A percentile compares a stretch with the other conserved stretches of the same genome.
phyloP scores from a whole-genome alignment of 2,888 invertebrate species.

The Apotomis capreana region DNA sequence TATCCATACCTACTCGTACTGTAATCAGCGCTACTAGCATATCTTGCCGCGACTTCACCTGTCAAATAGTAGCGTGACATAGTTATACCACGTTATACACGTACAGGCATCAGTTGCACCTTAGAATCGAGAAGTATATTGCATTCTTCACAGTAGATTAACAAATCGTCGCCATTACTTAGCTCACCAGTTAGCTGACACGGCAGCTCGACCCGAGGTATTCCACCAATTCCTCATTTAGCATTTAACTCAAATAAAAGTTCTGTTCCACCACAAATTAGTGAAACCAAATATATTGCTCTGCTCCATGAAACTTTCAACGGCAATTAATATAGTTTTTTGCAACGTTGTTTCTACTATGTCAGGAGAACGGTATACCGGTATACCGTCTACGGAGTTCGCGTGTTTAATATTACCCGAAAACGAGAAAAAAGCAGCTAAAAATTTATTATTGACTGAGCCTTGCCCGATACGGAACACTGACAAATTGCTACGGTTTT shows the following conservation, averaged over 20 bases:
- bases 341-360: conserved; percentile 66
- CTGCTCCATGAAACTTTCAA: conserved; percentile 55
- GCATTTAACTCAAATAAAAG: conserved; percentile 33
- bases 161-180: conserved; percentile 22
- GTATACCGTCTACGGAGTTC: conserved; percentile 67
- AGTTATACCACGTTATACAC: neutral
- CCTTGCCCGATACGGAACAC: conserved; percentile 71
- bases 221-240: conserved; percentile 25
- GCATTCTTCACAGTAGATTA: conserved; percentile 20
- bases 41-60: too few relatives aligned
- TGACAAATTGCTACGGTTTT: conserved; percentile 79
- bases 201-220: conserved; percentile 20
- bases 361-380: conserved; percentile 72
- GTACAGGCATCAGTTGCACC: neutral
- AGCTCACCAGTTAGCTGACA: conserved; percentile 6
- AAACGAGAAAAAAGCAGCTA: conserved; percentile 71
- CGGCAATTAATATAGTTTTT: conserved; percentile 71
- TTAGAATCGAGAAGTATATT: neutral
- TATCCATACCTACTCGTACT: too few relatives aligned
- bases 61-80: too few relatives aligned
- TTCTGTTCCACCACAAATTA: conserved; percentile 24
- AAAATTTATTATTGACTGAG: conserved; percentile 78
- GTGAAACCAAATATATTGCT: conserved; percentile 40
- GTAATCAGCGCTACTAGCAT: too few relatives aligned
- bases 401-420: conserved; percentile 76